phyloP scores from a whole-genome alignment of 2,888 invertebrate species.

The Blomia tropicalis region DNA sequence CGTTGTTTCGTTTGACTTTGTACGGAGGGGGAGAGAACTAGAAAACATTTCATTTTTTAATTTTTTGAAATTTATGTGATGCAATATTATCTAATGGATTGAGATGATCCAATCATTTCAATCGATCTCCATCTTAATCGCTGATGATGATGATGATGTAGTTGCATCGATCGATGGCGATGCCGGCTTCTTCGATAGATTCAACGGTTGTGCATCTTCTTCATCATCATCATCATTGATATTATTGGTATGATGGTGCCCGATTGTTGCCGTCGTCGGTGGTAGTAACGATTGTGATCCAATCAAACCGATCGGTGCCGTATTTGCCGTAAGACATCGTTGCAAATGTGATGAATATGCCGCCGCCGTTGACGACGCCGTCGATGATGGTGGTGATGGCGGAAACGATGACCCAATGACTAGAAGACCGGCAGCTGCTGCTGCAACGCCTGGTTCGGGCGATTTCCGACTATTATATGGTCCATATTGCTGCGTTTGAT shows the following conservation, averaged over 20 bases:
- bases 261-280: background rate
- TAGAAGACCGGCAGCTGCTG: conserved; percentile 10
- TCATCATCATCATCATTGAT: conserved; percentile 8
- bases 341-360: background rate
- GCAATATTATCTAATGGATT: background rate
- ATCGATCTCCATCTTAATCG: conserved; percentile 8
- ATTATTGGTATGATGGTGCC: conserved; percentile 3
- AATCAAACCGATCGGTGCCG: background rate
- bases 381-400: conserved; percentile 17
- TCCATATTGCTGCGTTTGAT: background rate
- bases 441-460: conserved; percentile 1
- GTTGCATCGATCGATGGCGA: conserved; percentile 18
- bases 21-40: too few species aligned
- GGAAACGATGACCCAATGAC: conserved; percentile 24
- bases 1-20: too few species aligned
- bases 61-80: background rate
- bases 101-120: background rate
- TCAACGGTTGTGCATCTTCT: conserved; percentile 46
- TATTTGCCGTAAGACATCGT: background rate
- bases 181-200: conserved; percentile 58
- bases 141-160: background rate
- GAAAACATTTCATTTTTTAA: too few species aligned
- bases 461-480: too few species aligned
- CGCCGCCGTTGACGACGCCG: background rate
- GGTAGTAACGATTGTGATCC: background rate